phyloP scores from a whole-genome alignment of 2,797 vertebrate species.

The Cetoscarus ocellatus region DNA sequence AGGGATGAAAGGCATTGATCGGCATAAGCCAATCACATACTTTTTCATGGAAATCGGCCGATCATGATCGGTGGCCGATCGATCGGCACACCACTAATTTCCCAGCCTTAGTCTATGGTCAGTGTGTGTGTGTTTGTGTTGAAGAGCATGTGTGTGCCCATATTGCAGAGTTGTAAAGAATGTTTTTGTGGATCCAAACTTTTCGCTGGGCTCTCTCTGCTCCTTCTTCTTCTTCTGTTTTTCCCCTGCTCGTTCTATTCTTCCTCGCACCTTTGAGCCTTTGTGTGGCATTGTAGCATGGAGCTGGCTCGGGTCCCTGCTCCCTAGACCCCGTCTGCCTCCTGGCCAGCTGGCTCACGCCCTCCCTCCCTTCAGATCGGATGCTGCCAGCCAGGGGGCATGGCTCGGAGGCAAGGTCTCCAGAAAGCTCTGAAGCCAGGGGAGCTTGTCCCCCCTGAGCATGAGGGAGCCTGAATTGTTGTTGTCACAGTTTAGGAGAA shows the following conservation, averaged over 20 bases:
- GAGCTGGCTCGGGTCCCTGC: constrained; percentile 82
- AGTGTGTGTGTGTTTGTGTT: constrained; percentile 19
- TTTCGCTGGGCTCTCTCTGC: constrained; percentile 76
- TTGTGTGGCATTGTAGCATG: constrained; percentile 83
- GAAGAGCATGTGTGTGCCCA: constrained; percentile 53
- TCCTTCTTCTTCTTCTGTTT: constrained; percentile 58
- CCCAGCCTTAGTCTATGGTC: no score
- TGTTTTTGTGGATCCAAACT: constrained; percentile 82
- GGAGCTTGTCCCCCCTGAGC: constrained; percentile 54
- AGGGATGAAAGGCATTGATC: no score
- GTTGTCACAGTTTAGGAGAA: constrained; percentile 57
- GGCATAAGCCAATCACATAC: no score
- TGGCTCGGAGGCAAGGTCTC: constrained; percentile 76
- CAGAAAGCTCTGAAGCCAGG: constrained; percentile 66
- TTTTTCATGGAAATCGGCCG: no score
- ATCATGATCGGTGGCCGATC: no score
- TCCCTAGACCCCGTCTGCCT: constrained; percentile 82
- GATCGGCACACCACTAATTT: no score
- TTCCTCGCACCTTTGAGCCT: constrained; percentile 86
- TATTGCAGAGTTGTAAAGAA: constrained; percentile 79
- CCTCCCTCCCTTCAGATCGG: constrained; percentile 72
- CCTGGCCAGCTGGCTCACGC: constrained; percentile 83
- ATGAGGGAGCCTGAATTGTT: constrained; percentile 57
- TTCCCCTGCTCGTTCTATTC: constrained; percentile 69
- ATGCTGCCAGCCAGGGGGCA: constrained; percentile 80